Evolutionary conservation across 1,140 invertebrate species (phyloP).

Genomic region (Bombyx mandarina): DNA sequence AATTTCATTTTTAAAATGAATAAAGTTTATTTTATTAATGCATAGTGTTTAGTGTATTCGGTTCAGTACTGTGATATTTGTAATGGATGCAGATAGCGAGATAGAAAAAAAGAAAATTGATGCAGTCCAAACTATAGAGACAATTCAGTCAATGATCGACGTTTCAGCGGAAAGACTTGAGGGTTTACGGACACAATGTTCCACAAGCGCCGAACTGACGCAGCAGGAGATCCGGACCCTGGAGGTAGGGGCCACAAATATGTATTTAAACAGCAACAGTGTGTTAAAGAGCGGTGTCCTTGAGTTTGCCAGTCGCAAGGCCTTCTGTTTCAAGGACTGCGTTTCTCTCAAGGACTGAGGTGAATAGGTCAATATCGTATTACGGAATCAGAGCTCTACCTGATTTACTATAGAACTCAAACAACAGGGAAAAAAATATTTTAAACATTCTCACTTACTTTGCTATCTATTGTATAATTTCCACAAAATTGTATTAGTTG

Average conservation of each 20-base stretch:
- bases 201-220: slow-evolving; percentile 91
- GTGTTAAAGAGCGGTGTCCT: slow-evolving; percentile 44
- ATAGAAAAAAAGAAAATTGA: slow-evolving; percentile 74
- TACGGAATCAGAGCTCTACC: slow-evolving; percentile 7
- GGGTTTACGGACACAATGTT: slow-evolving; percentile 92
- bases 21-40: slow-evolving; percentile 63
- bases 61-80: slow-evolving; percentile 70
- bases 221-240: slow-evolving; percentile 95
- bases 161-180: slow-evolving; percentile 92
- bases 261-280: slow-evolving; percentile 11
- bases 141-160: slow-evolving; percentile 92
- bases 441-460: too few relatives aligned
- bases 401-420: too few relatives aligned
- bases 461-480: too few relatives aligned
- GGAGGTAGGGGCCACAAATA: slow-evolving; percentile 76
- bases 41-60: slow-evolving; percentile 60
- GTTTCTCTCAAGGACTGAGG: slow-evolving; percentile 43
- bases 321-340: slow-evolving; percentile 45
- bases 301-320: slow-evolving; percentile 40
- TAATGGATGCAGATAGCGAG: slow-evolving; percentile 71
- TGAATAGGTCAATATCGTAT: slow-evolving; percentile 49
- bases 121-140: slow-evolving; percentile 76
- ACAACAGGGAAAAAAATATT: too few relatives aligned
- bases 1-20: slow-evolving; percentile 70
- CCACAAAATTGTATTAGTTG: too few relatives aligned